phyloP scores from a whole-genome alignment of 2,113 vertebrate genomes.

The Thunnus thynnus region DNA sequence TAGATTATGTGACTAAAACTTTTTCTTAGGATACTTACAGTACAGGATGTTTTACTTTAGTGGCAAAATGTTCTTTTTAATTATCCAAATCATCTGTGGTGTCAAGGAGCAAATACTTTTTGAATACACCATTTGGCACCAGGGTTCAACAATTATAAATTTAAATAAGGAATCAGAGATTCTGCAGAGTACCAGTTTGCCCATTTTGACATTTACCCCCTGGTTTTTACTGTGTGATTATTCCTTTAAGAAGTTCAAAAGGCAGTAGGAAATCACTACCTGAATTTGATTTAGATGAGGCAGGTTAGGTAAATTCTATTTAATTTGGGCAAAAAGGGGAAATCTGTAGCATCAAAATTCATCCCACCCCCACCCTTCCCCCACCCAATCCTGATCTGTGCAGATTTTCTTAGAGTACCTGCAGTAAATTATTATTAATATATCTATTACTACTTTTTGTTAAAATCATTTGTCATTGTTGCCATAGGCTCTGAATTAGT shows the following conservation, averaged over 20 bases:
- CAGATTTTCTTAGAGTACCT: conserved; percentile 29
- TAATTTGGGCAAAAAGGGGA: conserved; percentile 2
- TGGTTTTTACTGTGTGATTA: neutral
- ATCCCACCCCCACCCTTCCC: neutral
- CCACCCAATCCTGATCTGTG: conserved; percentile 1
- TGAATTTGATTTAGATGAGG: conserved; percentile 18
- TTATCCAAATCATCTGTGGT: too few relatives aligned
- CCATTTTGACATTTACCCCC: neutral
- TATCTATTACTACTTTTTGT: conserved; percentile 21
- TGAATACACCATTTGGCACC: neutral
- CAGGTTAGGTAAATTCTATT: conserved; percentile 15
- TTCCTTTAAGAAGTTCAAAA: neutral
- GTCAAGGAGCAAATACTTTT: neutral
- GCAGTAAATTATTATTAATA: neutral
- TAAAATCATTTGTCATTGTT: conserved; percentile 26
- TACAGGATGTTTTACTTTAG: too few relatives aligned
- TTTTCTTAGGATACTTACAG: too few relatives aligned
- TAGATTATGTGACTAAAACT: neutral
- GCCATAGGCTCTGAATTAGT: conserved; percentile 30
- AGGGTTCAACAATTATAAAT: neutral
- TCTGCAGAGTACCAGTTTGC: neutral
- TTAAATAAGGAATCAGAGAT: neutral
- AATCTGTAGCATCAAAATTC: conserved; percentile 28
- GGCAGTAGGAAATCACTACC: neutral
- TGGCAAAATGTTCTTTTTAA: too few relatives aligned